A percentile compares a stretch with the other conserved stretches of the same genome.
These are phyloP conservation scores for Brotula barbata DNA, from an alignment of 2,797 vertebrate species.

Conservation along the genomic window DNA sequence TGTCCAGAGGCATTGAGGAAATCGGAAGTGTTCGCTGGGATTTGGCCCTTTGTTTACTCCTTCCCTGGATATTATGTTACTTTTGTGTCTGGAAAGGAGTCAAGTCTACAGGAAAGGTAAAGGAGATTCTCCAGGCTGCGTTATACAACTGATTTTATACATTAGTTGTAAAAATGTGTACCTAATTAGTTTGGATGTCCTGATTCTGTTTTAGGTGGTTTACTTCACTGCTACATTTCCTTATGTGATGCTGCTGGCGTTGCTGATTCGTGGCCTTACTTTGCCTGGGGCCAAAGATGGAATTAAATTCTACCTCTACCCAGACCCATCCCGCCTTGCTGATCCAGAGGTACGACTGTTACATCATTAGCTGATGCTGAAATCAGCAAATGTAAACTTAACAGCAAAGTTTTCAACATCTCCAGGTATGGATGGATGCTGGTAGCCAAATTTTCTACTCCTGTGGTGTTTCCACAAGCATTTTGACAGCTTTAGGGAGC, in stretches of 20 bases:
- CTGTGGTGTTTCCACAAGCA: constrained; percentile 79
- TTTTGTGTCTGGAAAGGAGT: constrained; percentile 97
- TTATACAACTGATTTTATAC: not conserved
- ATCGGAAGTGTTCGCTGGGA: constrained; percentile 91
- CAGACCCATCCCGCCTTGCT: constrained; percentile 87
- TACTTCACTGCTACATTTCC: constrained; percentile 97
- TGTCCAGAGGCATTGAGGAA: constrained; percentile 90
- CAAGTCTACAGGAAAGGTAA: constrained; percentile 93
- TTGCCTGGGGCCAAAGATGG: constrained; percentile 90
- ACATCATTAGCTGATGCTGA: not conserved
- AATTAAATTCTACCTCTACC: constrained; percentile 94
- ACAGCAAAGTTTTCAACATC: not conserved
- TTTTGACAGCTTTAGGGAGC: constrained; percentile 80
- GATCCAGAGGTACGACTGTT: constrained; percentile 78
- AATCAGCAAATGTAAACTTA: constrained; percentile 7
- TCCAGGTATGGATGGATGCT: constrained; percentile 85
- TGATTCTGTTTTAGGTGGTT: constrained; percentile 76
- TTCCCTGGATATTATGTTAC: constrained; percentile 92
- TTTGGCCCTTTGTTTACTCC: constrained; percentile 87
- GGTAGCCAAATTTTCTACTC: constrained; percentile 84
- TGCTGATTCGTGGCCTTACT: constrained; percentile 91
- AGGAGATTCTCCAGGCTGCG: not conserved
- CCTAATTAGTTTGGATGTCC: not conserved
- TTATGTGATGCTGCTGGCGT: constrained; percentile 89
- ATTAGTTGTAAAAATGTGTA: no score